Percentiles rank a stretch among this genome's conserved stretches.
Evolutionary conservation across 2,113 vertebrate species (phyloP).

Genomic region (Tamias sibiricus): DNA sequence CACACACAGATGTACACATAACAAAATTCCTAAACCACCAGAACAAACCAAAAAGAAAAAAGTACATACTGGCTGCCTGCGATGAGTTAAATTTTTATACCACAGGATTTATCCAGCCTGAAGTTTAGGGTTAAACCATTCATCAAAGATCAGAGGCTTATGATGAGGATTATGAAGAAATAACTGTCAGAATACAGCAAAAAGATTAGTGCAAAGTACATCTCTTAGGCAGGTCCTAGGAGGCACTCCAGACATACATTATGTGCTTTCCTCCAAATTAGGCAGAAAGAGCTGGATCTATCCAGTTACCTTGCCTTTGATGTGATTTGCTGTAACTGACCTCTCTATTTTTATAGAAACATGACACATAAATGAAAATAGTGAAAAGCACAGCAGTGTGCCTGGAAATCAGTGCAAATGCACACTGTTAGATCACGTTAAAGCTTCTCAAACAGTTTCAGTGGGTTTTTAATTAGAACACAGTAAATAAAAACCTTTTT

Average conservation of each 20-base stretch:
- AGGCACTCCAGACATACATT: conserved; percentile 83
- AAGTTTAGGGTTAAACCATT: conserved; percentile 86
- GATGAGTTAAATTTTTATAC: conserved; percentile 77
- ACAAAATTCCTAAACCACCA: background rate
- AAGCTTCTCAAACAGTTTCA: conserved; percentile 64
- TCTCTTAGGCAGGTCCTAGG: conserved; percentile 84
- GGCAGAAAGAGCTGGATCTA: conserved; percentile 84
- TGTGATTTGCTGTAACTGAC: conserved; percentile 82
- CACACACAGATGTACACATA: background rate
- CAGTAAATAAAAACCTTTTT: conserved; percentile 36
- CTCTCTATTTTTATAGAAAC: conserved; percentile 76
- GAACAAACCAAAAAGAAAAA: background rate
- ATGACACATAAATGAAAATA: conserved; percentile 68
- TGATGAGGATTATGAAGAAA: conserved; percentile 87
- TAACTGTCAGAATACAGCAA: conserved; percentile 85
- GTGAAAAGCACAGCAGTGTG: conserved; percentile 71
- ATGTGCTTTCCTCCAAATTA: conserved; percentile 84
- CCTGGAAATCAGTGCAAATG: conserved; percentile 70
- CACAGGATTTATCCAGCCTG: conserved; percentile 74
- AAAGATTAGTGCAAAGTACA: conserved; percentile 87
- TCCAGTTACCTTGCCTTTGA: conserved; percentile 84
- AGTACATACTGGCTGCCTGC: conserved; percentile 45
- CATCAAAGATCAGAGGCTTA: conserved; percentile 84
- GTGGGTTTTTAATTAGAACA: conserved; percentile 61
- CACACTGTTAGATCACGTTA: conserved; percentile 46